Base-by-base conservation (phyloP, 2,888 invertebrate species). In the Neuroscelio doddi region DNA sequence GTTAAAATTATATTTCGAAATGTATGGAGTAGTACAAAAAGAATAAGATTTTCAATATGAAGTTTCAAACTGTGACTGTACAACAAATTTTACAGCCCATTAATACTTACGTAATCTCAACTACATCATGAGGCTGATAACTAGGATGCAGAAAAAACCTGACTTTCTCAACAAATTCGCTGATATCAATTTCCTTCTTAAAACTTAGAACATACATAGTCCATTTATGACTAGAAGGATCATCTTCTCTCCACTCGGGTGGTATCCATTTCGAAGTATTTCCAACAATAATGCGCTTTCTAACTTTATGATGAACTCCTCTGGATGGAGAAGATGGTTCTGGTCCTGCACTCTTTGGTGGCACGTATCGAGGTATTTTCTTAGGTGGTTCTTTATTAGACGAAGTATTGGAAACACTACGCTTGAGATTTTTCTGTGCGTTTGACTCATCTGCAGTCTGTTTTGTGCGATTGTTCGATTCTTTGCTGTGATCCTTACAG, bases 181-280 rank as follows among this genome's bases (percentile, higher is more conserved):
- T 87, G 64, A 90, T 88, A 69, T 87, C 87, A 16, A 88, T 88
- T 64, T 85, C 85, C 17, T 89, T 88, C 58, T 89, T 86, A 50
- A 90, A 88, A 0, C 92, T 92, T 72, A 94, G 88, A 1, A 96
- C 90, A 86, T 96, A 96, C 53, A 96, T 89, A 86, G 95, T 89
- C 96, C 96, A 96, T 82, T 95, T 94, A 85, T 96, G 94, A 4
- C 93, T 94, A 0, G 24, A 41, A 3, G n/a, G 1, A 17, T 38
- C 14, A 2, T 36, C 36, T 24, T 89, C 87, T 21, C 89, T 85
- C 15, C 90, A 90, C 75, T 92, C 89, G 0, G 91, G 87, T 0
- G 91, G 90, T 17, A 93, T 90, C 87, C 91, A 95, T 80, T 93
- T 94, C 0, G 95, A 95, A 1, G 95, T 92, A 85, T 96, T 96